phyloP scores from a whole-genome alignment of 2,113 vertebrate genomes.

The Hymenochirus boettgeri region DNA sequence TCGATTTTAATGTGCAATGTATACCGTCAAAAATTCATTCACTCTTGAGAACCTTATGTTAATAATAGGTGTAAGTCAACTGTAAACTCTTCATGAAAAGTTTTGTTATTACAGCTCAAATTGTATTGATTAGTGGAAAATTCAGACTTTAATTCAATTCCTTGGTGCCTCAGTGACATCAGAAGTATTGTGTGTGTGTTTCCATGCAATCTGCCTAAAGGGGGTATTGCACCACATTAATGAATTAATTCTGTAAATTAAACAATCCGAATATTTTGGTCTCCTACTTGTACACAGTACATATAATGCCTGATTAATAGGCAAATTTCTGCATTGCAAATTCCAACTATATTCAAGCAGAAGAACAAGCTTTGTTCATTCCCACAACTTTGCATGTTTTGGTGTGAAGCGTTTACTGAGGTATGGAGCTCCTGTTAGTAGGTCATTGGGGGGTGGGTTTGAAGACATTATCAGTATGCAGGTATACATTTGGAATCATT shows the following conservation, averaged over 20 bases:
- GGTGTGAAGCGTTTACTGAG: background rate
- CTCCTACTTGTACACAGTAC: background rate
- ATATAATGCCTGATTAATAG: background rate
- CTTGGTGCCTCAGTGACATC: background rate
- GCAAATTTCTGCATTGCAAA: background rate
- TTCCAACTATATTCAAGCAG: background rate
- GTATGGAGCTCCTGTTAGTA: background rate
- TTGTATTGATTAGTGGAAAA: background rate
- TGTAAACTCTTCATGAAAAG: no score
- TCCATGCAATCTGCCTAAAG: background rate
- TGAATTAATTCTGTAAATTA: no score
- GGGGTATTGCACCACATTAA: background rate
- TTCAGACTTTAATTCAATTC: background rate
- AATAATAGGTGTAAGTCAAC: no score
- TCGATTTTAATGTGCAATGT: no score
- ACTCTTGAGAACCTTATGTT: no score
- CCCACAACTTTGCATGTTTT: background rate
- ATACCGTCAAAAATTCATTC: no score
- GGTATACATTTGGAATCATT: conserved; percentile 1
- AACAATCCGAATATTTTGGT: no score
- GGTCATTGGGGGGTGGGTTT: background rate
- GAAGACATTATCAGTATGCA: background rate
- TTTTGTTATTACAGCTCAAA: no score
- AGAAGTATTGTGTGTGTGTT: no score
- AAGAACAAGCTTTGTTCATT: background rate